Base-by-base conservation (phyloP, 2,888 invertebrate species). In the Ormyrus pomaceus region DNA sequence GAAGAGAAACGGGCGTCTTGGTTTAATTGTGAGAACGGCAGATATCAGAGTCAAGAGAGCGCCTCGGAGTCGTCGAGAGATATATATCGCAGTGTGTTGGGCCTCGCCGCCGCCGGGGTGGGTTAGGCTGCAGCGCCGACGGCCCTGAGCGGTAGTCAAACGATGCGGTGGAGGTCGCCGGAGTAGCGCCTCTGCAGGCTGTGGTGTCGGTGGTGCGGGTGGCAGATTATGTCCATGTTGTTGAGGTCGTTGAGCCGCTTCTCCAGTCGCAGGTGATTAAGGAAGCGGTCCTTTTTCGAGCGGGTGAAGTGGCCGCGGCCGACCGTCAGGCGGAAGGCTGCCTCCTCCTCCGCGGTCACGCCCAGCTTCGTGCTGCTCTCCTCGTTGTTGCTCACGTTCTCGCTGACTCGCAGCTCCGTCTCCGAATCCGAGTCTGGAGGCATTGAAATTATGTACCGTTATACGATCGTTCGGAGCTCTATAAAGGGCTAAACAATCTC, bases 211-310 rank as follows among this genome's bases (percentile, higher is more conserved):
- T 82, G 79, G 9, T 50, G 83, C 5, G 34, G 34, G 34, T 84
- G 84, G 82, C 86, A 85, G n/a, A 83, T 84, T 9, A 85, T 78
- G 9, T 85, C 86, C 75, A 86, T 86, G 79, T 86, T 84, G 80
- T 84, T 87, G 56, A 87, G 82, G 68, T 87, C 88, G 77, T 87
- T 88, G 11, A 88, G 83, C 75, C 87, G 82, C 73, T 88, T 88
- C 78, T 88, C 88, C 80, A 88, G 79, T 76, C 88, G 85, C 51
- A 88, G 84, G 68, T 88, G 86, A 82, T 88, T 88, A 55, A 88
- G 84, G 80, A 88, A 88, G 83, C 85, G 85, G 80, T 88, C 87
- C 73, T 88, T 88, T 73, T 88, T 88, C 75, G 88, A 87, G n/a
- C 86, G 86, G 55, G 87, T 86, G 61, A 88, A 88, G 78, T 87